phyloP scores from a whole-genome alignment of 1,140 invertebrate genomes.

The Pseudoatta argentina region DNA sequence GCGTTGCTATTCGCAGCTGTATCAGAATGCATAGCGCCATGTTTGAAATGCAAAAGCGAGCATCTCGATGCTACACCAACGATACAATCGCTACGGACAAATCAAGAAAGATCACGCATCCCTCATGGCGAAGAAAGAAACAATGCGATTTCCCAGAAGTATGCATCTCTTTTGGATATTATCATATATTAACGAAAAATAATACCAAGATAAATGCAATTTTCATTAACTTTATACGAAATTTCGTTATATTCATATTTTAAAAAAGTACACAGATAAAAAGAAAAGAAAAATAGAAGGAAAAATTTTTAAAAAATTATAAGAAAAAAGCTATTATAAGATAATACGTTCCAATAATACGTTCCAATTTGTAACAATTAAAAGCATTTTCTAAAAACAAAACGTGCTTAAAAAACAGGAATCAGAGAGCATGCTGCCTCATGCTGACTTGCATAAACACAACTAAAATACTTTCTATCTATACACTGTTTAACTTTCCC shows the following conservation, averaged over 20 bases:
- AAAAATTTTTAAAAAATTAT: not conserved
- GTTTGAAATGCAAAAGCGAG: conserved; percentile 2
- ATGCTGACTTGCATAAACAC: conserved; percentile 29
- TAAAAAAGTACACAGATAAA: not conserved
- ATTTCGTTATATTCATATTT: not conserved
- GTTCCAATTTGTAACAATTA: not conserved
- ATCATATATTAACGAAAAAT: not conserved
- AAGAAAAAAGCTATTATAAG: not conserved
- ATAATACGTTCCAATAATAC: not conserved
- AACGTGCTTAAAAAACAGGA: not conserved
- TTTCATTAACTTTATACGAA: not conserved
- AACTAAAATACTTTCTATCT: conserved; percentile 1
- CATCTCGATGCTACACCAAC: not conserved
- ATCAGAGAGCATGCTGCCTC: not conserved
- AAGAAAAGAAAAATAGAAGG: not conserved
- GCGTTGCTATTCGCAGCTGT: not conserved
- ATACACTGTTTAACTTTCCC: conserved; percentile 16
- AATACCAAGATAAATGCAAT: not conserved
- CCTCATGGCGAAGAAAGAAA: not conserved
- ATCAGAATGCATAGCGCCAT: not conserved
- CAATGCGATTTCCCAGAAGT: not conserved
- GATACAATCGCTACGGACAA: not conserved
- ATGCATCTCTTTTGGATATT: not conserved
- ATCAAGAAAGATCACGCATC: not conserved
- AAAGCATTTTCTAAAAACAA: not conserved